Evolutionary conservation across 2,888 invertebrate genomes (phyloP), one percentile per base, ranked within the genome.

Genomic region (Leptopilina myrica): DNA sequence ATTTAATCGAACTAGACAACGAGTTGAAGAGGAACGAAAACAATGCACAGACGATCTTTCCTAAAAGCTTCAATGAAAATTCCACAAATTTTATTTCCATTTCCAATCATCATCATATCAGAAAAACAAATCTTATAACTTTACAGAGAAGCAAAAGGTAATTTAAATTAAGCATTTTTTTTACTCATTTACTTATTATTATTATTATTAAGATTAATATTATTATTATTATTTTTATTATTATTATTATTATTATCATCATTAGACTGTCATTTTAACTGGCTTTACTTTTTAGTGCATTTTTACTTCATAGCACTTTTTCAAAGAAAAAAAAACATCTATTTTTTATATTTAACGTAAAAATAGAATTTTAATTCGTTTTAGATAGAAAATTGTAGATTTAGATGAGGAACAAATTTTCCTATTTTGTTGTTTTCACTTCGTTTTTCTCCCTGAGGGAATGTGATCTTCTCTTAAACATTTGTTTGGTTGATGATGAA

Each of bases 1-100:
- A 7, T 97, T 98, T 89, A 97, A 97, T 92, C 95, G 96, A 81
- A 97, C 97, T 59, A 94, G 96, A 76, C 95, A 96, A 89, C 95
- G 96, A 88, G 95, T 96, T 0, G 96, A 96, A 89, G 95, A 95
- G 82, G 95, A 95, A 56, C 92, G 96, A 83, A 92, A 92, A 82
- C 90, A 92, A 80, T 92, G 91, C 80, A 89, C 91, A 49, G 91
- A 91, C 73, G 91, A 92, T 84, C 87, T 89, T 80, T 86, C 88
- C 66, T 89, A 86, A 49, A 84, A 40, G 53, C 77, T 65, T 73
- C 12, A 43, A 43, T 8, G 26, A 33, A 53, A 53, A 73, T 40
- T 56, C 56, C 15, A 33, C 33, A 53, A 56, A 14, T 56, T 62
- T 73, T 11, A 56, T 14, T 56, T n/a, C 8, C 53, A 56, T 14